Evolutionary conservation across 2,888 invertebrate species (phyloP).

Genomic region (Automeris io): DNA sequence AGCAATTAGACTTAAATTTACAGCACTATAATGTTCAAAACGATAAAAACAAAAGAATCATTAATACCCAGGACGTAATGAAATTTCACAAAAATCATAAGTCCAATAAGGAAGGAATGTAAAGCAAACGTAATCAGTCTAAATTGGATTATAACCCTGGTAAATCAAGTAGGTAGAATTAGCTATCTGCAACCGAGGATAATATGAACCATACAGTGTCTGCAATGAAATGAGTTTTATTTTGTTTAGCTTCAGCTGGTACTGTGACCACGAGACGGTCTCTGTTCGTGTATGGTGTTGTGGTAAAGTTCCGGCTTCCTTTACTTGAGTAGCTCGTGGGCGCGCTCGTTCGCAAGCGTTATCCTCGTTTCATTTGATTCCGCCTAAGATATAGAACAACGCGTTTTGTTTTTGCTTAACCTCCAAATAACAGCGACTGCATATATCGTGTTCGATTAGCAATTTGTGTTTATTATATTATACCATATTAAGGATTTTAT

Average conservation of each 20-base stretch:
- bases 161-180: background rate
- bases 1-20: too few species aligned
- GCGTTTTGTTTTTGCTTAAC: slow-evolving; percentile 40
- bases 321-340: slow-evolving; percentile 97
- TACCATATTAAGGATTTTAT: too few species aligned
- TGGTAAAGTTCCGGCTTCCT: slow-evolving; percentile 44
- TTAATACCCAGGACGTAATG: too few species aligned
- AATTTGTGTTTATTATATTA: slow-evolving; percentile 11
- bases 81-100: too few species aligned
- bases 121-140: too few species aligned
- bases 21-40: too few species aligned
- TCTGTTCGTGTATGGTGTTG: slow-evolving; percentile 37
- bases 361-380: slow-evolving; percentile 97
- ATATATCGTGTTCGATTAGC: slow-evolving; percentile 11
- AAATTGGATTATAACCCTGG: too few species aligned
- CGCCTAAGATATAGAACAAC: slow-evolving; percentile 74
- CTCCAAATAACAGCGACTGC: slow-evolving; percentile 50
- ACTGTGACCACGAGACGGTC: slow-evolving; percentile 62
- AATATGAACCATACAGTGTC: background rate
- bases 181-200: slow-evolving; percentile 5
- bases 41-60: too few species aligned
- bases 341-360: slow-evolving; percentile 97
- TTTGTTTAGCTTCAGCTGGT: too few species aligned
- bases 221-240: background rate
- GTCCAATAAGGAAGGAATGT: too few species aligned